Percentiles rank a stretch among this genome's conserved stretches.
Evolutionary conservation across 1,140 invertebrate genomes (phyloP).

Genomic region (Potamilus streckersoni): DNA sequence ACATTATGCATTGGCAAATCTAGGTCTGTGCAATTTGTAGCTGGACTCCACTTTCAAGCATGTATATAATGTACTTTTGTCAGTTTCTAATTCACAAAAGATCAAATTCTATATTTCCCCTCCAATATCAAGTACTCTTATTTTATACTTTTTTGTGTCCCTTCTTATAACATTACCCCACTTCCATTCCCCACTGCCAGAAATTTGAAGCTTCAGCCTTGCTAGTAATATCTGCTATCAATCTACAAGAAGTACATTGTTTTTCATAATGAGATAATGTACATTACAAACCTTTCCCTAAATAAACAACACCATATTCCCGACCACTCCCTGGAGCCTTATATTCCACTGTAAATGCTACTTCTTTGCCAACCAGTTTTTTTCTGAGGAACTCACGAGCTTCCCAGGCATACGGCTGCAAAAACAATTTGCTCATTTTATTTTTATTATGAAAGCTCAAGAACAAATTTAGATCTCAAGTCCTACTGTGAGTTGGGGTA

Average conservation of each 20-base stretch:
- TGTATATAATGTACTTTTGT: too few species aligned
- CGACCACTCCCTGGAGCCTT: constrained; percentile 74
- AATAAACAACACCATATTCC: constrained; percentile 89
- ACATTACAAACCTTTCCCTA: constrained; percentile 78
- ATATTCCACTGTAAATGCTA: constrained; percentile 79
- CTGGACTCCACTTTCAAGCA: too few species aligned
- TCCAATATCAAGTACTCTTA: too few species aligned
- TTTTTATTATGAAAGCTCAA: neutral
- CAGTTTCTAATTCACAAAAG: too few species aligned
- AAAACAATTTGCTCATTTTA: constrained; percentile 7
- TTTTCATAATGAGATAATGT: neutral
- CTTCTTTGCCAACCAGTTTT: constrained; percentile 90
- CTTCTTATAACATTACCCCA: neutral
- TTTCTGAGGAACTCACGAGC: constrained; percentile 93
- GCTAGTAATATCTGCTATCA: neutral
- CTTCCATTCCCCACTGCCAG: neutral
- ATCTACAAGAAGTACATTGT: neutral
- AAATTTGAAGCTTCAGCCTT: neutral
- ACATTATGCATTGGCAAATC: too few species aligned
- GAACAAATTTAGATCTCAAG: neutral
- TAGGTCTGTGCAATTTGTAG: too few species aligned
- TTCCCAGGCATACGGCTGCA: constrained; percentile 92
- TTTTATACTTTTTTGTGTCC: too few species aligned
- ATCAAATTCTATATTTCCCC: too few species aligned
- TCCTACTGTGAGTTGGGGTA: neutral